Base-by-base conservation (phyloP, 2,888 invertebrate species). In the Omphaloscelis lunosa region DNA sequence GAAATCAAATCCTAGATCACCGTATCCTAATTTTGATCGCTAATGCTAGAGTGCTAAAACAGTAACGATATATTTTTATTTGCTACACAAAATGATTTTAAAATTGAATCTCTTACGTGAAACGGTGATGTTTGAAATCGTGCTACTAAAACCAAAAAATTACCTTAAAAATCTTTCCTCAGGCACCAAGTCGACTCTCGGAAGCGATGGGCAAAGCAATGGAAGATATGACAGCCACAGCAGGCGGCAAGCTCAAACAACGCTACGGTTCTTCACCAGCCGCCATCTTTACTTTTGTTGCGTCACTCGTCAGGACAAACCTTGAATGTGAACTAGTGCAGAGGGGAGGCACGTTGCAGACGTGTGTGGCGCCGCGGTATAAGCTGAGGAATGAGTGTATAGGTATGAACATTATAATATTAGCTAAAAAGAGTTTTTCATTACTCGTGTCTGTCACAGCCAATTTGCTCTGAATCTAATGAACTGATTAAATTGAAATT, bases 151-250 rank as follows among this genome's bases (percentile, higher is more conserved):
- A 29, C 7, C 1, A 41, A 45, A 48, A 48, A 48, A 48, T 20
- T 8, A 48, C 9, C 2, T 17, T n/a, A n/a, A n/a, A 0, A n/a
- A 17, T n/a, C 1, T 6, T n/a, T 67, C 6, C n/a, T 11, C 91
- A 98, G 98, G 97, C 97, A 73, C 97, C 97, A 23, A 98, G 98
- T 69, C 98, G 97, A 89, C 97, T 99, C 83, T 98, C 98, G 1
- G 98, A 99, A 92, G 99, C 99, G 71, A 98, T 99, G 97, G 98
- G 98, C 63, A 98, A 98, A 91, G 98, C 98, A 45, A 99, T 99
- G 99, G 99, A 99, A 92, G 99, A 99, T 94, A 98, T 99, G 98
- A 98, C 99, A 11, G 98, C 98, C 91, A 98, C 98, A 86, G 99
- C 99, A 8, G 98, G 98, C 92, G 97, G 98, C 82, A 98, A 98